Evolutionary conservation across 2,797 vertebrate genomes (phyloP).

Genomic region (Pachyuromys duprasi): DNA sequence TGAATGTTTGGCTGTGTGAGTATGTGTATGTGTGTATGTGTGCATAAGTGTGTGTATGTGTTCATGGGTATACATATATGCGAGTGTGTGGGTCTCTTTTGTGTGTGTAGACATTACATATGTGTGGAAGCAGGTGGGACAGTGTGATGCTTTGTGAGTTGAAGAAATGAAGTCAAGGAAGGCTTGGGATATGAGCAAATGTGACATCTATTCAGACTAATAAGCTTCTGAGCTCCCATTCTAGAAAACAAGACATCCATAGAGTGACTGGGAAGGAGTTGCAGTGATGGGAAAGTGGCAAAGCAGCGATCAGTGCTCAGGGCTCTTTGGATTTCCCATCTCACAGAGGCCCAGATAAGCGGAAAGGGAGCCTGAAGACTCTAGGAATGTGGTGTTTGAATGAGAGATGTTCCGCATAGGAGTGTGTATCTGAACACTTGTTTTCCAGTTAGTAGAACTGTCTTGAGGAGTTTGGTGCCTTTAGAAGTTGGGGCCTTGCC

Average conservation of each 20-base stretch:
- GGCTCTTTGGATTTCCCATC: neutral
- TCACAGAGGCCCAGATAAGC: neutral
- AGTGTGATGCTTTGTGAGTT: neutral
- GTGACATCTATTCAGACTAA: neutral
- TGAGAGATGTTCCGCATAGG: neutral
- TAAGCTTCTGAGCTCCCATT: neutral
- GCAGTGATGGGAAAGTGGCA: accelerated
- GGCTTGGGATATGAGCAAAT: neutral
- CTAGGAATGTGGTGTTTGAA: neutral
- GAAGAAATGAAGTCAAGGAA: neutral
- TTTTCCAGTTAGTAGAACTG: neutral
- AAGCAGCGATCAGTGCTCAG: neutral
- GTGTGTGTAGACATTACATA: neutral
- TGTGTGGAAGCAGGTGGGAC: neutral
- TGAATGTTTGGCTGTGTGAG: neutral
- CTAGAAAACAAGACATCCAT: neutral
- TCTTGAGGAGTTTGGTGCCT: neutral
- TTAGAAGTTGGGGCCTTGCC: neutral
- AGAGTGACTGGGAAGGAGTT: neutral
- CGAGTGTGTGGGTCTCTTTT: neutral
- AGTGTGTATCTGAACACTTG: neutral
- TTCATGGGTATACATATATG: neutral
- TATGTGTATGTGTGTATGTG: too few relatives aligned
- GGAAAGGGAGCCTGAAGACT: neutral
- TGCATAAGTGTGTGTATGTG: neutral